phyloP scores from a whole-genome alignment of 2,797 vertebrate species.

The Threskiornis aethiopicus region DNA sequence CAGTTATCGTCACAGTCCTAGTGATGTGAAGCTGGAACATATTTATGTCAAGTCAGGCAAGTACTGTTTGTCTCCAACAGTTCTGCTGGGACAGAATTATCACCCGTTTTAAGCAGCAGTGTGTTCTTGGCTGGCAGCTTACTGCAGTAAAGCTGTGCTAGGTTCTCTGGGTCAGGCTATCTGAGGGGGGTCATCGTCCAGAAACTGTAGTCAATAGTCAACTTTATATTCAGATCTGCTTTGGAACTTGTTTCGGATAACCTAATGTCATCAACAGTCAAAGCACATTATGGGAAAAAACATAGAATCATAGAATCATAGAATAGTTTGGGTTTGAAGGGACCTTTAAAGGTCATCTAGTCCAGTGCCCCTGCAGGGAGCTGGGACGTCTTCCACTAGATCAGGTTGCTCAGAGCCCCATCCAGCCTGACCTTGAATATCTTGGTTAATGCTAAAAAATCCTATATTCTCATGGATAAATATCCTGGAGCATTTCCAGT shows the following conservation, averaged over 20 bases:
- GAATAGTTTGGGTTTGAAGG: not conserved
- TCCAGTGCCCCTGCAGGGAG: too few species aligned
- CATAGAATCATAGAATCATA: not conserved
- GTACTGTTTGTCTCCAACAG: not conserved
- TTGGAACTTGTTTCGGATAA: not conserved
- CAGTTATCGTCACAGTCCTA: not conserved
- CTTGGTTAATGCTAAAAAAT: not conserved
- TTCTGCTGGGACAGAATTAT: not conserved
- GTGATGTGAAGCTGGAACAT: not conserved
- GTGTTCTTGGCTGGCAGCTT: not conserved
- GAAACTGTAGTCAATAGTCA: not conserved
- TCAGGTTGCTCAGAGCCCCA: not conserved
- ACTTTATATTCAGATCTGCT: not conserved
- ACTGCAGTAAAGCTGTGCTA: not conserved
- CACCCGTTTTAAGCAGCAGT: not conserved
- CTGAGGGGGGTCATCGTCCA: not conserved
- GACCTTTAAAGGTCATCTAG: not conserved
- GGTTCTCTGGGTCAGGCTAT: not conserved
- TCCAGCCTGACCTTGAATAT: not conserved
- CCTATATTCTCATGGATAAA: not conserved
- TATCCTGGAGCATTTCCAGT: not conserved
- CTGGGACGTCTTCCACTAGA: not conserved
- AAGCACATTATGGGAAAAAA: not conserved
- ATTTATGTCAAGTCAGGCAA: not conserved
- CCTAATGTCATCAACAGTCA: not conserved